Base-by-base conservation (phyloP, 2,797 vertebrate genomes). In the Delichon dasypus region DNA sequence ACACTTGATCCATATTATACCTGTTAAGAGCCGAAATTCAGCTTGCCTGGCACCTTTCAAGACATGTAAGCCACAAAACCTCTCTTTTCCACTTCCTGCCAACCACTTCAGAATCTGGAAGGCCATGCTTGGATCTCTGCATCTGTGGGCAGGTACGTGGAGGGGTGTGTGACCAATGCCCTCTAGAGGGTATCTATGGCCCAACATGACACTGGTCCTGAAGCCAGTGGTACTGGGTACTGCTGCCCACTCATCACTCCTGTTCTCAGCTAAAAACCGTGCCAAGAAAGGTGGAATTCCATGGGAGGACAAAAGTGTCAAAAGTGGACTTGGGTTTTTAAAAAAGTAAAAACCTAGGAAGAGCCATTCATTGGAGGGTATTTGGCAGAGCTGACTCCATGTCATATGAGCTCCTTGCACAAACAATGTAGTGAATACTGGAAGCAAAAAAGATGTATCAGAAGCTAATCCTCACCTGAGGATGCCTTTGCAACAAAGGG, bases 381-480 rank as follows among this genome's bases (percentile, higher is more conserved):
- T 32, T 78, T 78, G 66, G 18, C 40, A 78, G 45, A 61, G 8
- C 15, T 60, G 48, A 44, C 29, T 42, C 26, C 22, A 10, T 3
- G 32, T 21, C 20, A 5, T n/a, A n/a, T 0, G 0, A 51, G 9
- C 26, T 84, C 71, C 36, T 29, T 75, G 36, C 30, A 55, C 26
- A 61, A 42, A 58, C 14, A 5, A 9, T 36, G 9, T 2, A 9
- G 17, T 61, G 57, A 80, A 54, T 38, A 64, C 3, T 40, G 40
- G 14, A 83, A 17, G 18, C 20, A 55, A 26, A 53, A 54, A 32
- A 66, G 22, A 40, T 67, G 4, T 70, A 47, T 42, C 22, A 13
- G n/a, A 94, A 78, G 26, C 15, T 29, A 61, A 38, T 61, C 21
- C 9, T 74, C 42, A 71, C 11, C 42, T 78, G 34, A 53, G 21